A percentile compares a stretch with the other conserved stretches of the same genome.
Evolutionary conservation across 1,140 invertebrate species (phyloP).

Genomic region (Drosophila kikkawai): DNA sequence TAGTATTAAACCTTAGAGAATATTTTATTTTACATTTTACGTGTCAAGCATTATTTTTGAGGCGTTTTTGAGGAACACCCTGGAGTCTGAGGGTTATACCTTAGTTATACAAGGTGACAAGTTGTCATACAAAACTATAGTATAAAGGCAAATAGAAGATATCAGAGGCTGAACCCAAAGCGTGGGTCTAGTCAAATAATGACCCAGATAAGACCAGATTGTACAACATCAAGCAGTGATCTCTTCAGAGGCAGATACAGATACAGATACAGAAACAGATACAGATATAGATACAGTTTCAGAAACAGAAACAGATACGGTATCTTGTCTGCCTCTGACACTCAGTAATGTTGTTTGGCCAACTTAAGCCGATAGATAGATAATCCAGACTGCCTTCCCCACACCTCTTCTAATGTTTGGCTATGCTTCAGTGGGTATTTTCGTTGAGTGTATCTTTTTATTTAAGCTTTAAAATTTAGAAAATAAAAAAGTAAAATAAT

Average conservation of each 20-base stretch:
- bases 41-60: not conserved
- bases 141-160: constrained; percentile 10
- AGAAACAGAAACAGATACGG: constrained; percentile 34
- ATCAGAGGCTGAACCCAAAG: constrained; percentile 36
- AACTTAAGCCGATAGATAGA: constrained; percentile 21
- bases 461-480: not conserved
- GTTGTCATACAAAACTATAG: constrained; percentile 2
- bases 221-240: constrained; percentile 43
- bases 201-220: constrained; percentile 72
- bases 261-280: constrained; percentile 14
- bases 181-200: constrained; percentile 53
- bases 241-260: constrained; percentile 11
- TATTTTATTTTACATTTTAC: no score
- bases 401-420: not conserved
- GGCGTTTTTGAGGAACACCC: not conserved
- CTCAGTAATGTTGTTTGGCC: constrained; percentile 27
- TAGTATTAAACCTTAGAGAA: no score
- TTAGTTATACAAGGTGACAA: constrained; percentile 28
- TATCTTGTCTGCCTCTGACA: constrained; percentile 15
- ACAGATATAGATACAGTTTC: constrained; percentile 19
- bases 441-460: not conserved
- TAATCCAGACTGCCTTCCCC: not conserved
- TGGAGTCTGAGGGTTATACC: not conserved
- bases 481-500: no score
- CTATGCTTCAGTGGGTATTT: constrained; percentile 19